These are phyloP conservation scores for Ophion costatus DNA, from an alignment of 2,888 invertebrate genomes.

Conservation along the genomic window DNA sequence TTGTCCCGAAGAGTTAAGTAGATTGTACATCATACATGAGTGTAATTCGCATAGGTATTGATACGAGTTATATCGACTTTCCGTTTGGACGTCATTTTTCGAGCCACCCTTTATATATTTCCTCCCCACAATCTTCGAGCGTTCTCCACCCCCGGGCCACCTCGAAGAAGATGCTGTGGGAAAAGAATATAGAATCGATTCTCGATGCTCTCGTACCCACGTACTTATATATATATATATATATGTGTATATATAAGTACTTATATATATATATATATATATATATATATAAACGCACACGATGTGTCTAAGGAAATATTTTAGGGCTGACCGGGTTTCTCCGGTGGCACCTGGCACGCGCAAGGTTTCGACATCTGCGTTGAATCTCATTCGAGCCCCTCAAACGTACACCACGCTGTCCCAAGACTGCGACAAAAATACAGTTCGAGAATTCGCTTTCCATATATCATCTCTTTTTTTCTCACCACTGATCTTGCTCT, in stretches of 20 bases:
- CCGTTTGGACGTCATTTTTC: not conserved
- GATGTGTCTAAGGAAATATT: slow-evolving; percentile 13
- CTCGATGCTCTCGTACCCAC: slow-evolving; percentile 40
- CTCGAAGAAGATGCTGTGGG: slow-evolving; percentile 33
- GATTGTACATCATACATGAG: too few species aligned
- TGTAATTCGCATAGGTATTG: not conserved
- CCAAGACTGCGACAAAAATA: slow-evolving; percentile 15
- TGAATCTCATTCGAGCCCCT: slow-evolving; percentile 42
- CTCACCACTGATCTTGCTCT: not conserved
- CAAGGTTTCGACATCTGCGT: slow-evolving; percentile 64
- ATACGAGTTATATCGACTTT: not conserved
- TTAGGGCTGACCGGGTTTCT: slow-evolving; percentile 41
- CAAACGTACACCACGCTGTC: slow-evolving; percentile 25
- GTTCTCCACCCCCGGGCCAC: slow-evolving; percentile 33
- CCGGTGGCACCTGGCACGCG: slow-evolving; percentile 67
- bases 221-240: not conserved
- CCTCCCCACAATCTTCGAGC: not conserved
- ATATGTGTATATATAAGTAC: not conserved
- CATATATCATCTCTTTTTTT: not conserved
- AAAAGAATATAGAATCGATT: slow-evolving; percentile 61
- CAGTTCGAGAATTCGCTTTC: slow-evolving; percentile 22
- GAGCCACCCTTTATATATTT: not conserved
- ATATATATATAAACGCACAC: not conserved
- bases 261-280: not conserved
- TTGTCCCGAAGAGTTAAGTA: too few species aligned